A percentile compares a stretch with the other conserved stretches of the same genome.
Evolutionary conservation across 2,888 invertebrate species (phyloP).

Genomic region (Ctena decussata): DNA sequence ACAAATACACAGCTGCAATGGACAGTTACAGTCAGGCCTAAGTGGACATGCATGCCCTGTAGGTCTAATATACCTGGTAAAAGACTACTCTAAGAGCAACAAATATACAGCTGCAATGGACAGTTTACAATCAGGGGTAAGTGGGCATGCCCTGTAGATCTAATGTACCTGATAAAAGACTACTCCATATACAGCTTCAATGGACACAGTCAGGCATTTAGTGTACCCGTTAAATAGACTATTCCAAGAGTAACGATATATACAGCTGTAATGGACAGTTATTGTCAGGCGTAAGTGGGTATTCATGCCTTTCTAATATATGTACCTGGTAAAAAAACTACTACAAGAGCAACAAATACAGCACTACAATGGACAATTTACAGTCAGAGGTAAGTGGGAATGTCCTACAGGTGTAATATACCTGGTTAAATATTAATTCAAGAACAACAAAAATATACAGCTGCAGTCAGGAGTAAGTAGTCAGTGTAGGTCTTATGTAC

Average conservation of each 20-base stretch:
- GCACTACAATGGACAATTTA: slow-evolving; percentile 73
- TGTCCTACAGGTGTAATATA: too few relatives aligned
- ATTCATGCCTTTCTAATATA: too few relatives aligned
- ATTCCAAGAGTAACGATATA: slow-evolving; percentile 69
- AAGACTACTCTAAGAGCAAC: slow-evolving; percentile 70
- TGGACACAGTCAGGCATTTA: slow-evolving; percentile 76
- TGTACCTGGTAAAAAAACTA: too few relatives aligned
- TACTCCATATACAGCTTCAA: slow-evolving; percentile 71
- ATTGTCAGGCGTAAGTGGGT: slow-evolving; percentile 71
- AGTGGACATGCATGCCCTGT: too few relatives aligned
- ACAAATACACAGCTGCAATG: slow-evolving; percentile 68
- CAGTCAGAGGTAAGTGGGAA: slow-evolving; percentile 72
- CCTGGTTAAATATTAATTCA: slow-evolving; percentile 74
- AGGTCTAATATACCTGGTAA: slow-evolving; percentile 74
- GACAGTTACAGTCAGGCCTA: slow-evolving; percentile 77
- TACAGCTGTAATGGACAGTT: slow-evolving; percentile 74
- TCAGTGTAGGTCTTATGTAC: slow-evolving; percentile 74
- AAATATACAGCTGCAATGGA: slow-evolving; percentile 73
- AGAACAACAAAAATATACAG: slow-evolving; percentile 72
- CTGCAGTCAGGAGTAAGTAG: slow-evolving; percentile 73
- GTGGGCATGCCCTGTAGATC: too few relatives aligned
- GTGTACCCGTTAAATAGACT: slow-evolving; percentile 76
- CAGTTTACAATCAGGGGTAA: slow-evolving; percentile 76
- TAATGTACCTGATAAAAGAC: slow-evolving; percentile 74
- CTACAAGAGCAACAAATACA: slow-evolving; percentile 65